A percentile compares a stretch with the other conserved stretches of the same genome.
Evolutionary conservation across 2,113 vertebrate species (phyloP).

Genomic region (Engystomops pustulosus): DNA sequence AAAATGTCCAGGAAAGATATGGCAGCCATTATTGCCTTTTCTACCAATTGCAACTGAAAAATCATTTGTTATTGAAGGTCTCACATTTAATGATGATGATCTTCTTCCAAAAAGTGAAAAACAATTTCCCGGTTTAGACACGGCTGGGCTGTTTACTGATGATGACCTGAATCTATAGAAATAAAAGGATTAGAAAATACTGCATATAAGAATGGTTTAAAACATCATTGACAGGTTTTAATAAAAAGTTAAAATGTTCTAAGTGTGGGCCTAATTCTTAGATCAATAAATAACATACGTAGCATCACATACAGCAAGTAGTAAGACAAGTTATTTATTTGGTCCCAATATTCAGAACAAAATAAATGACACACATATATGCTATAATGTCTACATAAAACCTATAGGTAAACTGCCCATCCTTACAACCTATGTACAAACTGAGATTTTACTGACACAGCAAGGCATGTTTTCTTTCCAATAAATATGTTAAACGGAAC

Average conservation of each 20-base stretch:
- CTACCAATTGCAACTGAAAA: background rate
- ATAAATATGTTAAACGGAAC: too few relatives aligned
- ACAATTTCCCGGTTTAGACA: background rate
- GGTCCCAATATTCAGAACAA: too few relatives aligned
- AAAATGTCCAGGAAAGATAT: conserved; percentile 38
- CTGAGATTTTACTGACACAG: too few relatives aligned
- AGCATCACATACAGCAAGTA: too few relatives aligned
- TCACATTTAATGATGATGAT: background rate
- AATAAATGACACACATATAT: background rate
- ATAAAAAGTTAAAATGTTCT: background rate
- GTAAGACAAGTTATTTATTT: too few relatives aligned
- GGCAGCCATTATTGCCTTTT: conserved; percentile 1
- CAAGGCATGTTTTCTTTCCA: too few relatives aligned
- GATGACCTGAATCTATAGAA: background rate
- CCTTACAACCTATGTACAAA: too few relatives aligned
- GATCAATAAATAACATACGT: background rate
- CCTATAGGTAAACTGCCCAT: too few relatives aligned
- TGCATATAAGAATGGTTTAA: background rate
- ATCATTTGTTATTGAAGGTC: background rate
- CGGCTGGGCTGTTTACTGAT: background rate
- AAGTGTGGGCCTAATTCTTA: background rate
- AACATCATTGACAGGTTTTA: background rate
- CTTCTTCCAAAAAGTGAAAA: background rate
- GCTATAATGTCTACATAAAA: too few relatives aligned
- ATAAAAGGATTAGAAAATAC: background rate